Conservation (phyloP, 2,797 vertebrate genomes). For the Thamnophis elegans region DNA sequence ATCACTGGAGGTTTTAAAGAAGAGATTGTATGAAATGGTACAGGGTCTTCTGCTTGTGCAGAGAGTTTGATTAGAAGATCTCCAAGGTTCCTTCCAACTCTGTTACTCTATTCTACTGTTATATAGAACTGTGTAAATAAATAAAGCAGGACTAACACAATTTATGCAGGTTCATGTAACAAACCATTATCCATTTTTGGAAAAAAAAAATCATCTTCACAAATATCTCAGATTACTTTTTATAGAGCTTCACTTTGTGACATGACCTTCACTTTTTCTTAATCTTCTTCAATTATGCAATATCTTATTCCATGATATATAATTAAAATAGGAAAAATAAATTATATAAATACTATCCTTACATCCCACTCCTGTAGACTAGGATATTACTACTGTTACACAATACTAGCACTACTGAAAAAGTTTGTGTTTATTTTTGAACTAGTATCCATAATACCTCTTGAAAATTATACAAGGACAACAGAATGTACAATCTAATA, state of each 20-base stretch:
- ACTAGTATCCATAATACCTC: background rate
- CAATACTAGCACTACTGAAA: no score
- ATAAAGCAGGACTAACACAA: background rate
- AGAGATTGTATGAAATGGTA: background rate
- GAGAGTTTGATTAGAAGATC: background rate
- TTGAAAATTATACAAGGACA: background rate
- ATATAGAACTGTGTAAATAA: background rate
- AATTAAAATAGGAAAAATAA: background rate
- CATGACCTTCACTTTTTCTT: background rate
- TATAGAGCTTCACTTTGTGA: background rate
- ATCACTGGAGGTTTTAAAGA: background rate
- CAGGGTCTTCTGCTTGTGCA: background rate
- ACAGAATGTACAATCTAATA: background rate
- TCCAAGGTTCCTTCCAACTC: no score
- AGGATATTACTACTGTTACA: background rate
- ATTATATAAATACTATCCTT: background rate
- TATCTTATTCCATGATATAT: background rate
- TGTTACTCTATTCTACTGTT: background rate
- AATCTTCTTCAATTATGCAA: background rate
- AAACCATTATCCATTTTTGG: background rate
- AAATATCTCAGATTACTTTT: background rate
- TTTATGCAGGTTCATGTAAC: background rate
- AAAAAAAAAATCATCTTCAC: background rate
- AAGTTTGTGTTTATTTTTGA: background rate
- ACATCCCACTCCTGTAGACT: background rate